Base-by-base conservation (phyloP, 2,888 invertebrate species). In the Polyommatus icarus region DNA sequence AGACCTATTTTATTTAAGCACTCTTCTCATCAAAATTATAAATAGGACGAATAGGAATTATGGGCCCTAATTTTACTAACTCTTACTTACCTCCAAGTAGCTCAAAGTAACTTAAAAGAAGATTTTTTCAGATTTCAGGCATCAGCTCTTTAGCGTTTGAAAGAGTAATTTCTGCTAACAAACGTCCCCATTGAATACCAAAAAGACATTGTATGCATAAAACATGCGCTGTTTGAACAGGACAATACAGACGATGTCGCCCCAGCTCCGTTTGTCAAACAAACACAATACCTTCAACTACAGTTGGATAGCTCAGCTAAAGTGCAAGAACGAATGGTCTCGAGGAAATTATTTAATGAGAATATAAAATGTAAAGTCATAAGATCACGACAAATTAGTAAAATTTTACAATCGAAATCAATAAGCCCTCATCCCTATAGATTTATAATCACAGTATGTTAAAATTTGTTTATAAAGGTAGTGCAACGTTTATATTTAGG, bases 181-280 rank as follows among this genome's bases (percentile, higher is more conserved):
- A 82, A 79, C 81, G 81, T 76, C 78, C 77, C 79, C 76, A 81
- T 81, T 82, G 80, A 80, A 82, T 82, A 80, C 77, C 82, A 80
- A 86, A 87, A 87, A 86, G 86, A 87, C 85, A 85, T 83, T 83
- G 80, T 82, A 90, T 91, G 91, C 91, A 91, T 91, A 91, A 91
- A 87, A 87, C 87, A 91, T 90, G 85, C 84, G 82, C 80, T 87
- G 87, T 89, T 91, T 89, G 88, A 82, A 83, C 82, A 83, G 88
- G 87, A 91, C 89, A 90, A 89, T 86, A 84, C 83, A 84, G 82
- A 83, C 84, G 85, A 87, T 87, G 88, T 88, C 87, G 86, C 88
- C 87, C 87, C 86, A 89, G 85, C 86, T 84, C 81, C 84, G 85
- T 85, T 84, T 78, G 80, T 80, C 80, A 81, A 80, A 82, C 80